Base-by-base conservation (phyloP, 2,113 vertebrate genomes). In the Hemiprocne comata region DNA sequence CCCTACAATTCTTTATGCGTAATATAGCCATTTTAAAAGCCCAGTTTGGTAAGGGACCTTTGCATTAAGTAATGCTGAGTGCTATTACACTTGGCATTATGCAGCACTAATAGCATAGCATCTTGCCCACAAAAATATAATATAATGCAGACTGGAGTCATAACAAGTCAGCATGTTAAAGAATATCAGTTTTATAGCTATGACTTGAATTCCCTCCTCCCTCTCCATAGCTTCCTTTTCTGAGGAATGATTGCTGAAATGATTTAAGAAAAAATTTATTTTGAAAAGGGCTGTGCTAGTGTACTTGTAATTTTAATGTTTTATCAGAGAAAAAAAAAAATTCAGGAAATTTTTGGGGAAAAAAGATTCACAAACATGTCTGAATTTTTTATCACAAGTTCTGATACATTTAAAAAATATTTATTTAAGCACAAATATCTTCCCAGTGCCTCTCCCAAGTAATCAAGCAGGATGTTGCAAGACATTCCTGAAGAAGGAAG, bases 81-180 rank as follows among this genome's bases (percentile, higher is more conserved):
- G 74, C 40, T 88, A 55, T 73, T 79, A 67, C 34, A 58, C 15
- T 70, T 90, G 62, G 46, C 85, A 95, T 89, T 90, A 58, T 61
- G 36, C 17, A 57, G 24, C 51, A 84, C 57, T 85, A 90, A 88
- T 29, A 83, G 36, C 16, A 1, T 28, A 71, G 53, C 55, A 80
- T 48, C 51, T 80, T 90, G 53, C 21, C 31, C 65, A 60, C 75
- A 85, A 79, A 94, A 80, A 91, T 79, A 80, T 7, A 25, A 20
- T 67, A 48, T n/a, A 94, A 90, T 38, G 33, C 36, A 94, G 67
- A 48, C 64, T 74, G 33, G 11, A 94, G 24, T 93, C 62, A 69
- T 83, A 86, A 80, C 34, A 96, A 94, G 54, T 57, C 85, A 93
- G 72, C 57, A 67, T 60, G 34, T 85, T 73, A 93, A 76, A 84